Evolutionary conservation across 2,113 vertebrate species (phyloP).

Genomic region (Pholis gunnellus): DNA sequence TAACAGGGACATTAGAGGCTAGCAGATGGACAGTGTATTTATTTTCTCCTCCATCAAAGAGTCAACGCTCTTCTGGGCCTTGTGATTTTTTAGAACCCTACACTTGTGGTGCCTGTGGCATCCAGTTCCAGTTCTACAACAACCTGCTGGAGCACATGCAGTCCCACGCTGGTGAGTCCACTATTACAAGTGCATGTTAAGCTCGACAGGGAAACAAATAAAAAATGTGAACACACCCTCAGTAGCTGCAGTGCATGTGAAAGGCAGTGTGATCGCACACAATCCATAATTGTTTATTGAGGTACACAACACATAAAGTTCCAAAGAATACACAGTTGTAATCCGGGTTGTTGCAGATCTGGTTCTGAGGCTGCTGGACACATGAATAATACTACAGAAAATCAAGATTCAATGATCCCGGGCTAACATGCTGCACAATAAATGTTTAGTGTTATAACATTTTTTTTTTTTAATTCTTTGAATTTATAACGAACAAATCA

Average conservation of each 20-base stretch:
- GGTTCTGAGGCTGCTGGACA: constrained; percentile 64
- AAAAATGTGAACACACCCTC: constrained; percentile 41
- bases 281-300: constrained; percentile 17
- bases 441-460: background rate
- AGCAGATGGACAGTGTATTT: constrained; percentile 41
- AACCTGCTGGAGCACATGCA: constrained; percentile 99
- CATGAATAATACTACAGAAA: background rate
- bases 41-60: constrained; percentile 63
- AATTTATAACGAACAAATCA: background rate
- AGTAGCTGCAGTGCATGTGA: constrained; percentile 60
- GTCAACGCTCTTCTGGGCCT: constrained; percentile 79
- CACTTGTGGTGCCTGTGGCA: constrained; percentile 98
- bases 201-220: constrained; percentile 37
- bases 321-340: constrained; percentile 9
- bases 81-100: constrained; percentile 94
- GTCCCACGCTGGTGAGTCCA: constrained; percentile 95
- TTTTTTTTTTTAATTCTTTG: background rate
- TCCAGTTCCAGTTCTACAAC: constrained; percentile 99
- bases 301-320: background rate
- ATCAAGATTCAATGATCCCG: background rate
- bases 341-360: constrained; percentile 74
- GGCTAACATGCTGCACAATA: background rate
- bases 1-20: constrained; percentile 17
- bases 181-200: constrained; percentile 68
- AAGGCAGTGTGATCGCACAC: constrained; percentile 25